Conservation (phyloP, 2,797 vertebrate genomes). For the Synaphobranchus kaupii region DNA sequence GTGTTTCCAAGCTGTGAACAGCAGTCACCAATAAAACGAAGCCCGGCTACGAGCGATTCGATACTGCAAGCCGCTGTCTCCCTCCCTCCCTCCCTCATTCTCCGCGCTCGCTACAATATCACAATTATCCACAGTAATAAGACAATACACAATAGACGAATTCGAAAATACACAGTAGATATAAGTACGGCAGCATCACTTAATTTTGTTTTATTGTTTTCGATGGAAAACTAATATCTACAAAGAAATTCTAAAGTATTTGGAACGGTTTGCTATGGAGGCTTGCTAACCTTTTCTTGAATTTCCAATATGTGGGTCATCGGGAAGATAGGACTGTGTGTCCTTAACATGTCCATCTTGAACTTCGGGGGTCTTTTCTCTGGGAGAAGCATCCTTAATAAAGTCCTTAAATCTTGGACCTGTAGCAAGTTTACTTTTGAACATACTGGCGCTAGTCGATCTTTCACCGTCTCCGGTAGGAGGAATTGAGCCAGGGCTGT, state of each 20-base stretch:
- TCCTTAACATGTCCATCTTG: slow-evolving; percentile 46
- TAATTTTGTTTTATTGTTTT: not conserved
- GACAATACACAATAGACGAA: not conserved
- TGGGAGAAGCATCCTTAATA: slow-evolving; percentile 57
- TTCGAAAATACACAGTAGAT: not conserved
- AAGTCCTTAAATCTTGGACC: slow-evolving; percentile 82
- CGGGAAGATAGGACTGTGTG: slow-evolving; percentile 60
- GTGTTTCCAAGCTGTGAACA: no score
- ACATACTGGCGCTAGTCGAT: slow-evolving; percentile 45
- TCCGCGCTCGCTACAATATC: no score
- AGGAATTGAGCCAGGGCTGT: slow-evolving; percentile 24
- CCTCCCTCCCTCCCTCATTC: no score
- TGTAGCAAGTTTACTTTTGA: slow-evolving; percentile 64
- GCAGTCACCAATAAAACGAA: no score
- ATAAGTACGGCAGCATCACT: not conserved
- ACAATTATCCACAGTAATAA: not conserved
- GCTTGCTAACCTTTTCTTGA: slow-evolving; percentile 74
- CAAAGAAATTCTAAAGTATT: not conserved
- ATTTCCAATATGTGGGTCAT: slow-evolving; percentile 52
- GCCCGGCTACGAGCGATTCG: no score
- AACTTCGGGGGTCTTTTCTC: slow-evolving; percentile 5
- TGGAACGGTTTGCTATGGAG: not conserved
- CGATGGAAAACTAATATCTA: not conserved
- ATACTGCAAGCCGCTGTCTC: no score
- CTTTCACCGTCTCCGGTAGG: slow-evolving; percentile 17